Conservation (phyloP, 2,113 vertebrate species). For the Hylia prasina region DNA sequence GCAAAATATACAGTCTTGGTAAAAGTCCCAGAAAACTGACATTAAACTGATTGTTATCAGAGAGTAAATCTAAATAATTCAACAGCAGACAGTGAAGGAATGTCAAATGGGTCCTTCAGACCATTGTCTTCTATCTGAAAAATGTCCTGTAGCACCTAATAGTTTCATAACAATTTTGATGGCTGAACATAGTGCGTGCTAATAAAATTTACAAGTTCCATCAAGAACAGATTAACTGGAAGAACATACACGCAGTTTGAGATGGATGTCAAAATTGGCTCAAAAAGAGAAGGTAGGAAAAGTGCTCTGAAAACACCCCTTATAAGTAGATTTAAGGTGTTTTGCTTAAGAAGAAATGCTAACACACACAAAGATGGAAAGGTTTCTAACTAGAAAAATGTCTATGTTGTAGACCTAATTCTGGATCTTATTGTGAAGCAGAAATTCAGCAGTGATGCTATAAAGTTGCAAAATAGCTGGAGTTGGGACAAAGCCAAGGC, state of each 20-base stretch:
- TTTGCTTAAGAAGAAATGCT: not conserved
- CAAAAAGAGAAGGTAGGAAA: not conserved
- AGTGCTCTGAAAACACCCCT: not conserved
- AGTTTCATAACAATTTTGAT: not conserved
- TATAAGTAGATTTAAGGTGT: not conserved
- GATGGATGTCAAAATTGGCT: not conserved
- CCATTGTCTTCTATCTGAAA: not conserved
- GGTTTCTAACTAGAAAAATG: rapidly evolving
- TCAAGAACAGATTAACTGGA: not conserved
- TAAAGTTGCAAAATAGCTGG: not conserved
- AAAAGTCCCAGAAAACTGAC: not conserved
- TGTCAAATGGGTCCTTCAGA: not conserved
- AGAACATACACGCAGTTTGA: rapidly evolving
- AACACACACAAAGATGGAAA: not conserved
- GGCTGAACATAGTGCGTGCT: not conserved
- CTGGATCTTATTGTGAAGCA: not conserved
- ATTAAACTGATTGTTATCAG: not conserved
- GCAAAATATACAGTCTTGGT: not conserved
- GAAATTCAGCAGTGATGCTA: not conserved
- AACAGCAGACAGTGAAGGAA: not conserved
- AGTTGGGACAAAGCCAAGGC: rapidly evolving
- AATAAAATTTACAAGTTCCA: not conserved
- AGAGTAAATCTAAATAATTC: not conserved
- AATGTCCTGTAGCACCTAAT: not conserved
- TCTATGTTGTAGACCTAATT: not conserved